phyloP scores from a whole-genome alignment of 2,888 invertebrate genomes.

The Anoncus sp. region DNA sequence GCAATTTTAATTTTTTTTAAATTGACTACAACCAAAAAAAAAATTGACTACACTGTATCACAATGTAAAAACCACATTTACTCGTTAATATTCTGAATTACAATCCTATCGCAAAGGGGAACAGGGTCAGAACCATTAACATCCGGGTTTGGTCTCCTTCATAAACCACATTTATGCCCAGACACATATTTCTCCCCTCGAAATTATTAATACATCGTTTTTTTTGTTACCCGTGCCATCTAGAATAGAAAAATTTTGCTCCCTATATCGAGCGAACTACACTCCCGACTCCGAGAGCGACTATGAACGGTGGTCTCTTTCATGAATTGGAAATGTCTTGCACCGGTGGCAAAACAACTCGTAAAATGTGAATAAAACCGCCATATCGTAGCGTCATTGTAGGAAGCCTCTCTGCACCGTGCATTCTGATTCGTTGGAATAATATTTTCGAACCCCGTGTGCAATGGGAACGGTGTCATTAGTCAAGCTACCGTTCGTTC shows the following conservation, averaged over 20 bases:
- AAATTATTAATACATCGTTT: conserved; percentile 53
- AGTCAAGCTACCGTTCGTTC: conserved; percentile 43
- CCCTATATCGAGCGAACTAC: conserved; percentile 42
- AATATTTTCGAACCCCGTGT: conserved; percentile 47
- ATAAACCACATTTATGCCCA: conserved; percentile 37
- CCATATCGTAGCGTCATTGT: conserved; percentile 75
- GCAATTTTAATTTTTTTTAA: no score
- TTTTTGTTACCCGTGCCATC: conserved; percentile 14
- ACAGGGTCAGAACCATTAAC: neutral
- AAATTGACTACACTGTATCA: neutral
- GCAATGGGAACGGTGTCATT: conserved; percentile 51
- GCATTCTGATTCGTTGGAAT: conserved; percentile 46
- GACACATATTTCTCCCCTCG: conserved; percentile 46
- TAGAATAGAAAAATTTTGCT: conserved; percentile 45
- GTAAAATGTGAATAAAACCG: conserved; percentile 78
- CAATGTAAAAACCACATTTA: conserved; percentile 1
- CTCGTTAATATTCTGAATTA: neutral
- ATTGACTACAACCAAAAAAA: no score
- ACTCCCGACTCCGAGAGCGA: conserved; percentile 38
- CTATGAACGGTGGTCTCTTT: conserved; percentile 71
- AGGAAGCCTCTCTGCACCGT: conserved; percentile 44
- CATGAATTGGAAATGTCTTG: conserved; percentile 81
- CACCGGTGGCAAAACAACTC: conserved; percentile 78
- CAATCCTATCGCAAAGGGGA: conserved; percentile 7
- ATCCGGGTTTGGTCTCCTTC: conserved; percentile 6